Base-by-base conservation (phyloP, 2,113 vertebrate genomes). In the Sturnus vulgaris region DNA sequence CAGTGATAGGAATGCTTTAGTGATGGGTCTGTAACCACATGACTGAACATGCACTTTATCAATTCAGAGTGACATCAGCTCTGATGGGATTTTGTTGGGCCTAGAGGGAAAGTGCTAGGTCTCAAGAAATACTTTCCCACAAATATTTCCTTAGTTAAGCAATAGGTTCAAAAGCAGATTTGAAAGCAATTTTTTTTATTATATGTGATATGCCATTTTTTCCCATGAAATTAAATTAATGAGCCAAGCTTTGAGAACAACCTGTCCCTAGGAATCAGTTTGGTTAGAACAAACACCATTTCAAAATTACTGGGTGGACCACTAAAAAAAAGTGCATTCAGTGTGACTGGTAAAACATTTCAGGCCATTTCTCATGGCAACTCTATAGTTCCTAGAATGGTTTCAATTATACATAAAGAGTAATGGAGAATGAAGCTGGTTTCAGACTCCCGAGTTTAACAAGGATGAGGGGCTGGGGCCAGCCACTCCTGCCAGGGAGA, bases 331-430 rank as follows among this genome's bases (percentile, higher is more conserved):
- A 76, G 10, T 13, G 17, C 20, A 33, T 86, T 77, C 39, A 53
- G 3, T 85, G 44, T 91, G 70, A 69, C 59, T 56, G 47, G 46
- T 85, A 76, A 79, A 76, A 80, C 82, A 71, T 65, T 82, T 94
- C 63, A 77, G 15, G 31, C 37, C 80, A 37, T 50, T 87, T 87
- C 57, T 91, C 57, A 28, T 37, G 61, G 69, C 78, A 96, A 46
- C 12, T 20, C 31, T 76, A 14, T 85, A 82, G 49, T 69, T 65
- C 55, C 61, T 57, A 76, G 40, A 60, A 68, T 72, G 78, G 75
- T 94, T 94, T 92, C 59, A 80, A 30, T 92, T 88, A 53, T 21
- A 30, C 5, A n/a, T 25, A 59, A 37, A 68, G 70, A 93, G 46
- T 49, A 61, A 82, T 2, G 66, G 75, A 73, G 50, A 73, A 55